Conservation (phyloP, 2,797 vertebrate genomes). For the Bradypodion pumilum region DNA sequence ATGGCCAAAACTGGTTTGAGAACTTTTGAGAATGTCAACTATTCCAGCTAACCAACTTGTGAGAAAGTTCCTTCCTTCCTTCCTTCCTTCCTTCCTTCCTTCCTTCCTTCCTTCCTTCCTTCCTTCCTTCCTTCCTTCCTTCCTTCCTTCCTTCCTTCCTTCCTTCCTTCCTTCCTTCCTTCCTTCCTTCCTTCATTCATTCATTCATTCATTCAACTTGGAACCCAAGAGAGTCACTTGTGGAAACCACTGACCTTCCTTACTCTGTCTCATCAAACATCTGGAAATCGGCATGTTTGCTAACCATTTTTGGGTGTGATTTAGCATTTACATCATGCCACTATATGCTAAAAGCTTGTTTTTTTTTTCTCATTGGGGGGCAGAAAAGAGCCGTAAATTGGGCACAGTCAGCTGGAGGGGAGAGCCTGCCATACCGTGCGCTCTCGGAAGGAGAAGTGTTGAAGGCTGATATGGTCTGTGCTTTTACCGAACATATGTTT, state of each 20-base stretch:
- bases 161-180: background rate
- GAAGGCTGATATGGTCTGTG: slow-evolving; percentile 90
- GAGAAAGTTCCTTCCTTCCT: too few species aligned
- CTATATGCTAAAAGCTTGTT: slow-evolving; percentile 83
- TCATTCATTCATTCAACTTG: slow-evolving; percentile 30
- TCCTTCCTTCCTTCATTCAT: background rate
- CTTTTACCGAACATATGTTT: slow-evolving; percentile 87
- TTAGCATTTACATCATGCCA: slow-evolving; percentile 91
- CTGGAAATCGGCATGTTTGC: slow-evolving; percentile 92
- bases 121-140: background rate
- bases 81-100: too few species aligned
- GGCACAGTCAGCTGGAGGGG: background rate
- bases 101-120: too few species aligned
- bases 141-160: too few species aligned
- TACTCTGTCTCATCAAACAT: slow-evolving; percentile 85
- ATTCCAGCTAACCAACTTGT: slow-evolving; percentile 76
- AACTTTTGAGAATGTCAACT: slow-evolving; percentile 72
- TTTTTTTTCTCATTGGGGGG: slow-evolving; percentile 70
- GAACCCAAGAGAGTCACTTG: slow-evolving; percentile 83
- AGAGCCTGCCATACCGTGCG: slow-evolving; percentile 73
- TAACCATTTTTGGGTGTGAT: slow-evolving; percentile 84
- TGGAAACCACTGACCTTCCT: slow-evolving; percentile 79
- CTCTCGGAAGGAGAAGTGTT: slow-evolving; percentile 92
- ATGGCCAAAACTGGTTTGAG: slow-evolving; percentile 65
- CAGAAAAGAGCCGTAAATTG: slow-evolving; percentile 6